These are phyloP conservation scores for Orius insidiosus DNA, from an alignment of 1,140 invertebrate genomes.

Conservation along the genomic window DNA sequence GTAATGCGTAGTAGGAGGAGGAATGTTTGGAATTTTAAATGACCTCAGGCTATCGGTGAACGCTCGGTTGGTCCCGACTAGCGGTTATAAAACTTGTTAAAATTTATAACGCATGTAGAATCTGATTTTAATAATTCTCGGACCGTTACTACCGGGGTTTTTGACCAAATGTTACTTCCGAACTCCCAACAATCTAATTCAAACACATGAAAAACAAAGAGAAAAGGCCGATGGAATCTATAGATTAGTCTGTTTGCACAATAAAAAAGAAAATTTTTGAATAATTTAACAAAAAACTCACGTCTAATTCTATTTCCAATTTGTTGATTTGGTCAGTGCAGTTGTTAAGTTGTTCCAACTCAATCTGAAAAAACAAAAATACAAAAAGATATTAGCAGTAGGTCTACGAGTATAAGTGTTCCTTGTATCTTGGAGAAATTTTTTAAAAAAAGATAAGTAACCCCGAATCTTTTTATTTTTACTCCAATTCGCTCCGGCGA, in stretches of 20 bases:
- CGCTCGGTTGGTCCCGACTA: too few relatives aligned
- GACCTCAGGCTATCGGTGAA: too few relatives aligned
- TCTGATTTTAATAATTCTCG: not conserved
- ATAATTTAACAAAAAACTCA: slow-evolving; percentile 38
- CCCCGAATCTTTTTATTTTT: not conserved
- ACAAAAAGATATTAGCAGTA: slow-evolving; percentile 1
- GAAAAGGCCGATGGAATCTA: not conserved
- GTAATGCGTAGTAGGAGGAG: not conserved
- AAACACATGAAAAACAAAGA: not conserved
- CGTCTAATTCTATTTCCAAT: slow-evolving; percentile 83
- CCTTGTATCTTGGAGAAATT: not conserved
- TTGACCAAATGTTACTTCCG: not conserved
- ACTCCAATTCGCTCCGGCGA: too few relatives aligned
- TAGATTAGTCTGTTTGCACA: too few relatives aligned
- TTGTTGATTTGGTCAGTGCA: slow-evolving; percentile 92
- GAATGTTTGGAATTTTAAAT: not conserved
- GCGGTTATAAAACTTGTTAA: too few relatives aligned
- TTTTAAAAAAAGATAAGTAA: not conserved
- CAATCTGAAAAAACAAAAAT: slow-evolving; percentile 46
- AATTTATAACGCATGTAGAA: not conserved
- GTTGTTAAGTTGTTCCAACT: slow-evolving; percentile 84
- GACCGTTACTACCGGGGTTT: not conserved
- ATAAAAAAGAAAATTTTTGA: too few relatives aligned
- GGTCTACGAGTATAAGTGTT: not conserved
- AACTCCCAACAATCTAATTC: not conserved